Conservation (phyloP, 2,797 vertebrate genomes). For the Labroides dimidiatus region DNA sequence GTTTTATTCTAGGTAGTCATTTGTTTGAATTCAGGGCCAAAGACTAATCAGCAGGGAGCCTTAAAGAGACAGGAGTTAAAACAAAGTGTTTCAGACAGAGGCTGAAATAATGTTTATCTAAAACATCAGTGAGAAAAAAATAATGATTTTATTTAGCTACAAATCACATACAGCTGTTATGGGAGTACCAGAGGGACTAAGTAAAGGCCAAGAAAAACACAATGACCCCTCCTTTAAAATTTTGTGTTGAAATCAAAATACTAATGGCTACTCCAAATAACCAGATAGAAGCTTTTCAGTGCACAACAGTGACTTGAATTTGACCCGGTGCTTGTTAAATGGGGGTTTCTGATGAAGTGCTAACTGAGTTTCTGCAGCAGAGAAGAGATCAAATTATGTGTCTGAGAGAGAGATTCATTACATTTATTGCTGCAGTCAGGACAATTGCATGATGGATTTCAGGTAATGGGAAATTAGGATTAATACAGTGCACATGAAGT, state of each 20-base stretch:
- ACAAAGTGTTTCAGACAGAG: no score
- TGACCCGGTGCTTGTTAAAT: slow-evolving; percentile 10
- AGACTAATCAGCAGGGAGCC: neutral
- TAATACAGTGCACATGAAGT: slow-evolving; percentile 28
- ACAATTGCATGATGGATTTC: slow-evolving; percentile 33
- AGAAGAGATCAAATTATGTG: slow-evolving; percentile 41
- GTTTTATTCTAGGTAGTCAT: neutral
- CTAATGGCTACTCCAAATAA: neutral
- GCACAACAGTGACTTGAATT: slow-evolving; percentile 9
- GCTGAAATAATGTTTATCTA: no score
- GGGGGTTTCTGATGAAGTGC: slow-evolving; percentile 38
- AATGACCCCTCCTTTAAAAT: no score
- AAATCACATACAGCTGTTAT: no score
- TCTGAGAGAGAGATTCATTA: slow-evolving; percentile 45
- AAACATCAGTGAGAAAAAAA: no score
- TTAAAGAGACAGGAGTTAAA: no score
- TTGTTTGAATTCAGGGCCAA: neutral
- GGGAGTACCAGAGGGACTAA: no score
- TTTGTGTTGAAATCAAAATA: neutral
- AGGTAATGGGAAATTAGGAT: slow-evolving; percentile 47
- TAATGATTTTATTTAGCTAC: no score
- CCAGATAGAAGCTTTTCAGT: slow-evolving; percentile 1
- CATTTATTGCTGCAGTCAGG: slow-evolving; percentile 17
- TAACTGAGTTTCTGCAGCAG: slow-evolving; percentile 20
- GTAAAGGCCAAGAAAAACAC: no score